Evolutionary conservation across 2,113 vertebrate genomes (phyloP).

Genomic region (Solenodon paradoxus): DNA sequence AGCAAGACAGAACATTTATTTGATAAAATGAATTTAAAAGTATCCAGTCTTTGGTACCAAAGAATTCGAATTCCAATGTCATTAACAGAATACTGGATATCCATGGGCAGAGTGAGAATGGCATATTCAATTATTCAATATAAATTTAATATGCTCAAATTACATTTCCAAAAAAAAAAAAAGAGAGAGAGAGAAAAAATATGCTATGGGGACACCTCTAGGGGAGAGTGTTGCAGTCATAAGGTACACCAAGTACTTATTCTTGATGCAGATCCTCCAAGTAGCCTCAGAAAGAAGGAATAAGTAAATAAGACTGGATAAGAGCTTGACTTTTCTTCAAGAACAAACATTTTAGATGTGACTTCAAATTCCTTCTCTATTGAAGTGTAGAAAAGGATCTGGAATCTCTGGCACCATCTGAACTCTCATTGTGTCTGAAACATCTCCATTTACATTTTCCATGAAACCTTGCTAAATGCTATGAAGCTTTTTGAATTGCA

Average conservation of each 20-base stretch:
- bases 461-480: neutral
- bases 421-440: neutral
- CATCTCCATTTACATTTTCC: neutral
- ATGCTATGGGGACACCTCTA: neutral
- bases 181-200: rapidly evolving
- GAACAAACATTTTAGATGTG: neutral
- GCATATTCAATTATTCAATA: neutral
- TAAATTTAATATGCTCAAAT: no score
- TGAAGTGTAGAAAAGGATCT: neutral
- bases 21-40: neutral
- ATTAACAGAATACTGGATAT: neutral
- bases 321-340: neutral
- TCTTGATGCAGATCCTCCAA: neutral
- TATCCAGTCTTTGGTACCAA: neutral
- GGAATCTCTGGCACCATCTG: neutral
- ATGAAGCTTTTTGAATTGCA: neutral
- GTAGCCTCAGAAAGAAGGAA: neutral
- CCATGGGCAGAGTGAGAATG: neutral
- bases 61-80: neutral
- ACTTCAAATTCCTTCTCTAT: neutral
- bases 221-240: neutral
- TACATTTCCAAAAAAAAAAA: no score
- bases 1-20: neutral
- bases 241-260: neutral
- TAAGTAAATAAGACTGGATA: neutral